Evolutionary conservation across 2,797 vertebrate species (phyloP).

Genomic region (Helarctos malayanus): DNA sequence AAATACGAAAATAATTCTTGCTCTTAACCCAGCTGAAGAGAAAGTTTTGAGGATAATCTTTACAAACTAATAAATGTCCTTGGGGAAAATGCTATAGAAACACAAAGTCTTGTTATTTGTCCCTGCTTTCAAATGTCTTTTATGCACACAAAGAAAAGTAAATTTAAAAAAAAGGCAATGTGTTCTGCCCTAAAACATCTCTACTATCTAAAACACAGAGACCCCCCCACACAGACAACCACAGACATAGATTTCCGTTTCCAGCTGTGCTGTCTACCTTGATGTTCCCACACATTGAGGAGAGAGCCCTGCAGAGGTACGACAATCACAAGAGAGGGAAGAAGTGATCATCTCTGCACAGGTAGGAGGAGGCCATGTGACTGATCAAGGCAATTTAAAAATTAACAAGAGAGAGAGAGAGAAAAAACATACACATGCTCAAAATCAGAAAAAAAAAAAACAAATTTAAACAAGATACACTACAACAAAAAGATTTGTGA

Average conservation of each 20-base stretch:
- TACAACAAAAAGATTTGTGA: not conserved
- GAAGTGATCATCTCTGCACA: not conserved
- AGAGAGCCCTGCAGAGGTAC: not conserved
- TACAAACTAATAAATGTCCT: not conserved
- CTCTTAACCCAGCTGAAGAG: constrained; percentile 22
- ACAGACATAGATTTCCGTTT: not conserved
- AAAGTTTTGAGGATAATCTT: not conserved
- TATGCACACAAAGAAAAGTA: not conserved
- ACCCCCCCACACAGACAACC: not conserved
- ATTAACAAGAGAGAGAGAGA: not conserved
- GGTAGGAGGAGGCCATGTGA: not conserved
- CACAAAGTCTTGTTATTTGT: not conserved
- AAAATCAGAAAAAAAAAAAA: constrained; percentile 1
- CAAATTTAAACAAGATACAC: not conserved
- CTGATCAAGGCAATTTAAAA: not conserved
- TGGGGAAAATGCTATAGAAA: not conserved
- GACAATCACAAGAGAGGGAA: not conserved
- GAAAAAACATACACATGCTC: not conserved
- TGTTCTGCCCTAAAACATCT: not conserved
- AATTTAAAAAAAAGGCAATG: not conserved
- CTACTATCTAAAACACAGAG: not conserved
- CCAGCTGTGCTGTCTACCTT: not conserved
- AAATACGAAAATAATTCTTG: constrained; percentile 19
- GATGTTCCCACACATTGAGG: not conserved
- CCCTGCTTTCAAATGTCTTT: not conserved